Percentiles rank a stretch among this genome's conserved stretches.
Evolutionary conservation across 2,113 vertebrate species (phyloP).

Genomic region (Astur gentilis): DNA sequence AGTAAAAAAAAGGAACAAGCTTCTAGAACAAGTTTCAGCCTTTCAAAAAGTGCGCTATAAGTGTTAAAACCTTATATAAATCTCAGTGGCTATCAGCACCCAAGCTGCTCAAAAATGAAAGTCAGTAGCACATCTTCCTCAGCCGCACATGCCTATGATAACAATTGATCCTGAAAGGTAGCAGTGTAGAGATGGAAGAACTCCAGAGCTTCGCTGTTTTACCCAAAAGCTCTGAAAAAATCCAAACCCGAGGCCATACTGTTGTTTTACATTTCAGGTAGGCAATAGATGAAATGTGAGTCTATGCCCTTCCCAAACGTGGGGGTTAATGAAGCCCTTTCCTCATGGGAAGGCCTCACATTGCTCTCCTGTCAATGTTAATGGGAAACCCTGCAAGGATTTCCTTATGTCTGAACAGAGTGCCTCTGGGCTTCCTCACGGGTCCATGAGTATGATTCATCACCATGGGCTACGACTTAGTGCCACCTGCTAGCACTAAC

Average conservation of each 20-base stretch:
- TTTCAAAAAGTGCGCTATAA: background rate
- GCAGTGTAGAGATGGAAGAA: background rate
- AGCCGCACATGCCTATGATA: background rate
- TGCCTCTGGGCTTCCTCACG: background rate
- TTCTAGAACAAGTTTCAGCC: background rate
- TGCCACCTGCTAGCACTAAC: background rate
- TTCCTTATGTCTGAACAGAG: background rate
- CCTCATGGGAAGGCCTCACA: background rate
- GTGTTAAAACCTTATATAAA: background rate
- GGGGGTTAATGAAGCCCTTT: background rate
- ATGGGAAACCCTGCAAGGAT: background rate
- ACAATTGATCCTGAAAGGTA: background rate
- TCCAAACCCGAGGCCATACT: background rate
- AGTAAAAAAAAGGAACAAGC: background rate
- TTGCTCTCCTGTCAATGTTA: background rate
- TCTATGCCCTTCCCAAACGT: background rate
- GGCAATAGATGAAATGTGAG: background rate
- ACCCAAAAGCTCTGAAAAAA: background rate
- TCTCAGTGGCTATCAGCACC: background rate
- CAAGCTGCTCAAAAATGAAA: background rate
- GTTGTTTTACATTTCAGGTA: background rate
- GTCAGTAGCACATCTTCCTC: background rate
- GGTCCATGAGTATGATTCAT: background rate
- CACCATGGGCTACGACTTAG: background rate
- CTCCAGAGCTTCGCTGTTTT: background rate